These are phyloP conservation scores for Epinotia demarniana DNA, from an alignment of 2,888 invertebrate genomes.

Conservation along the genomic window DNA sequence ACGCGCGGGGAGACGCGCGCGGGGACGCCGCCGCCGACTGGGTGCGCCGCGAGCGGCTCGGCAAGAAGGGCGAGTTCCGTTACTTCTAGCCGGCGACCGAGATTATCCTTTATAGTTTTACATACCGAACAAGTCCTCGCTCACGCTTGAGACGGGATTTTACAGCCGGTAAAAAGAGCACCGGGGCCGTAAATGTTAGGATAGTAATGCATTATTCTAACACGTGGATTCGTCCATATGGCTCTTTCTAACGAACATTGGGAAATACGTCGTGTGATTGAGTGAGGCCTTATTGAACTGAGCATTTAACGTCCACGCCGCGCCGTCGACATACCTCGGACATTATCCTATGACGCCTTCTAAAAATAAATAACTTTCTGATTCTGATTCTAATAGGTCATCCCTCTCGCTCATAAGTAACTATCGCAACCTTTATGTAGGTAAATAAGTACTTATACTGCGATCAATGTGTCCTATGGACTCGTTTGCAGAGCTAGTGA, in stretches of 20 bases:
- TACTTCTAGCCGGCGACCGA: constrained; percentile 88
- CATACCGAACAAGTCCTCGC: neutral
- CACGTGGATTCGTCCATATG: neutral
- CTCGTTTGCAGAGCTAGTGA: too few relatives aligned
- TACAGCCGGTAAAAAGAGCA: neutral
- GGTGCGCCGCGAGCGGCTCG: constrained; percentile 94
- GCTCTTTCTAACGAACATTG: neutral
- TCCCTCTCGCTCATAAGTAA: too few relatives aligned
- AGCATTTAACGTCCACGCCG: neutral
- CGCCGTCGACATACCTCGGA: neutral
- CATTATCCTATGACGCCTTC: too few relatives aligned
- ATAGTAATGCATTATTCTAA: neutral
- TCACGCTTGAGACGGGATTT: neutral
- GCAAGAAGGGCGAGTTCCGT: constrained; percentile 97
- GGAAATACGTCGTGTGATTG: neutral
- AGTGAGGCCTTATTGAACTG: neutral
- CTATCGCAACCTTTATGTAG: too few relatives aligned
- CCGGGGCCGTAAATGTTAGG: too few relatives aligned
- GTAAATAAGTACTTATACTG: too few relatives aligned
- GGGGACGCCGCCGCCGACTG: constrained; percentile 88
- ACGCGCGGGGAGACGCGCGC: constrained; percentile 68
- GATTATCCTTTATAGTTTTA: neutral
- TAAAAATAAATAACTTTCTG: too few relatives aligned
- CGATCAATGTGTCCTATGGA: too few relatives aligned
- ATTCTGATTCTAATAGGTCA: too few relatives aligned